Evolutionary conservation across 2,113 vertebrate species (phyloP).

Genomic region (Nesogale talazaci): DNA sequence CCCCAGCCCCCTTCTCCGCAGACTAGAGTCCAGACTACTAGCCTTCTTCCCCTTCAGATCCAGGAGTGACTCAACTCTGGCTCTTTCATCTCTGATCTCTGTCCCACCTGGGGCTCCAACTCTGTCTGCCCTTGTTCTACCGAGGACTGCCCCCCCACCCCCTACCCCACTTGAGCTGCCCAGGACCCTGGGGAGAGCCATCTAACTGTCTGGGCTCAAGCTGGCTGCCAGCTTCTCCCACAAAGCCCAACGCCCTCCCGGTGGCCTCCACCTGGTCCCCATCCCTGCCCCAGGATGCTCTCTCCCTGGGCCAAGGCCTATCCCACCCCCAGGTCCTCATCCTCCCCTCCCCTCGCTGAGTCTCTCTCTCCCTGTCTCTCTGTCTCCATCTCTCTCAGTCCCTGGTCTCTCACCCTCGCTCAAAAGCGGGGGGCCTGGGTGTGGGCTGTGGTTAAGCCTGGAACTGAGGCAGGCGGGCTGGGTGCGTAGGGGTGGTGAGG

Average conservation of each 20-base stretch:
- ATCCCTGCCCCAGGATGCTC: not conserved
- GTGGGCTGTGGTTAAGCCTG: slow-evolving; percentile 37
- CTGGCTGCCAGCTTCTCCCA: not conserved
- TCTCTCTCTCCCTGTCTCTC: not conserved
- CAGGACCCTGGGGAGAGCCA: not conserved
- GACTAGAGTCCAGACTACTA: too few species aligned
- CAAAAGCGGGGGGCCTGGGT: slow-evolving; percentile 35
- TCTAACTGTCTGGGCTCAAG: not conserved
- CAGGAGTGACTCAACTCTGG: not conserved
- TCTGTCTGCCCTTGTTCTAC: not conserved
- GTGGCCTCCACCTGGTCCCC: not conserved
- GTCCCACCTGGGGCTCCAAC: not conserved
- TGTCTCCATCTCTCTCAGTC: not conserved
- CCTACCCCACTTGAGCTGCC: not conserved
- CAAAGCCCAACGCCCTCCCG: not conserved
- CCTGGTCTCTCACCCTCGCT: not conserved
- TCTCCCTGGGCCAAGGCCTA: not conserved
- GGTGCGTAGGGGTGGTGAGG: slow-evolving; percentile 63
- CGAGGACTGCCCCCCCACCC: too few species aligned
- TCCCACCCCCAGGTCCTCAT: not conserved
- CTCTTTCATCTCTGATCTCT: not conserved
- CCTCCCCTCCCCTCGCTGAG: too few species aligned
- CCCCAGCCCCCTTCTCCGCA: not conserved
- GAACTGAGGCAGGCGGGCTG: slow-evolving; percentile 48
- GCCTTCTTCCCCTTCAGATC: not conserved